Conservation (phyloP, 2,888 invertebrate species). For the Microchrysa polita region DNA sequence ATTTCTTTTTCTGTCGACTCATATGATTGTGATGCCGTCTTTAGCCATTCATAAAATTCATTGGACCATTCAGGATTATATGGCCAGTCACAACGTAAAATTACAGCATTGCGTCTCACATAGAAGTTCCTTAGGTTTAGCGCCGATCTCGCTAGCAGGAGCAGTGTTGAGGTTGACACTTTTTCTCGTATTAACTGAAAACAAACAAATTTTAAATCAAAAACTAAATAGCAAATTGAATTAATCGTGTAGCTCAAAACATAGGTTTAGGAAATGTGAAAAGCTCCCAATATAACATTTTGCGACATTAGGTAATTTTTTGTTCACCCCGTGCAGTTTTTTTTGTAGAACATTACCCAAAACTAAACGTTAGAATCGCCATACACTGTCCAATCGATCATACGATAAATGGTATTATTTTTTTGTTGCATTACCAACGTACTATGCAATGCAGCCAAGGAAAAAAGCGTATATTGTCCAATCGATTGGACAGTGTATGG, state of each 20-base stretch:
- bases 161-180: conserved; percentile 79
- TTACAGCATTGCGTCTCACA: conserved; percentile 76
- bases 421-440: too few relatives aligned
- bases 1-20: conserved; percentile 74
- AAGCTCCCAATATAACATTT: too few relatives aligned
- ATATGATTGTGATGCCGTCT: conserved; percentile 70
- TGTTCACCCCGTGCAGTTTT: too few relatives aligned
- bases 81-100: conserved; percentile 77
- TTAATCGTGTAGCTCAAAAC: not conserved
- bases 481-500: too few relatives aligned
- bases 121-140: conserved; percentile 71
- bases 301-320: too few relatives aligned
- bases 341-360: too few relatives aligned
- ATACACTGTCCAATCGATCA: too few relatives aligned
- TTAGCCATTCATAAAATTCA: conserved; percentile 75
- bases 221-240: not conserved
- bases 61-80: conserved; percentile 73
- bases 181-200: conserved; percentile 76
- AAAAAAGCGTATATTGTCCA: too few relatives aligned
- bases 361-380: too few relatives aligned
- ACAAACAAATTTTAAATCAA: conserved; percentile 1
- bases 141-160: conserved; percentile 74
- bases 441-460: too few relatives aligned
- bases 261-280: not conserved
- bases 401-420: too few relatives aligned